These are phyloP conservation scores for Caerostris darwini DNA, from an alignment of 1,140 invertebrate genomes.

Conservation along the genomic window DNA sequence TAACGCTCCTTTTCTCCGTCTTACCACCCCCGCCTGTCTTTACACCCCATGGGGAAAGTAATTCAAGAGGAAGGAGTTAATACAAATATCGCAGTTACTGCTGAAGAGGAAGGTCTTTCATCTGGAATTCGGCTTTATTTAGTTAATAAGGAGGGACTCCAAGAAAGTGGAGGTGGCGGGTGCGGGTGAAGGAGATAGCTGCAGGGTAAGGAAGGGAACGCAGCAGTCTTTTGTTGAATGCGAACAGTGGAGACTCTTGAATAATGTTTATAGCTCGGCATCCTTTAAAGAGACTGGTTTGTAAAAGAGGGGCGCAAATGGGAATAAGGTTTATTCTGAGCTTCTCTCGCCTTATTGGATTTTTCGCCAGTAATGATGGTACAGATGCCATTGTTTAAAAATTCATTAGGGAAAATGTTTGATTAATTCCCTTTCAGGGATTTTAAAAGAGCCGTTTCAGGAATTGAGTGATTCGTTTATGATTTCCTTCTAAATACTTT, in stretches of 20 bases:
- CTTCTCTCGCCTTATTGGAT: too few relatives aligned
- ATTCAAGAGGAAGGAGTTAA: constrained; percentile 74
- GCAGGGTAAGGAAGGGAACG: too few relatives aligned
- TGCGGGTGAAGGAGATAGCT: neutral
- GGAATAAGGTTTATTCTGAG: neutral
- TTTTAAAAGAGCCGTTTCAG: too few relatives aligned
- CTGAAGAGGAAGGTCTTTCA: constrained; percentile 18
- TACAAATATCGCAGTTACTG: constrained; percentile 75
- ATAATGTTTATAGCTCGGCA: constrained; percentile 55
- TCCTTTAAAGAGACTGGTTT: constrained; percentile 12
- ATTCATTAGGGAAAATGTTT: constrained; percentile 13
- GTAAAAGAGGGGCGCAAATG: neutral
- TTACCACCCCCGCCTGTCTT: neutral
- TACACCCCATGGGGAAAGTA: constrained; percentile 40
- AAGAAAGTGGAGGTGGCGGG: neutral
- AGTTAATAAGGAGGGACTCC: constrained; percentile 73
- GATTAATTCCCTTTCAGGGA: neutral
- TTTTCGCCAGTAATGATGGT: neutral
- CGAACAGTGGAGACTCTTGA: constrained; percentile 43
- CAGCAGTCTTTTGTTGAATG: constrained; percentile 58
- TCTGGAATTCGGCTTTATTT: constrained; percentile 44
- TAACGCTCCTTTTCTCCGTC: constrained; percentile 7
- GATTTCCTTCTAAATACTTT: too few relatives aligned
- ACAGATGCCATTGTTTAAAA: constrained; percentile 3
- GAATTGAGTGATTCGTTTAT: too few relatives aligned